A percentile compares a stretch with the other conserved stretches of the same genome.
These are phyloP conservation scores for Cosmia pyralina DNA, from an alignment of 2,888 invertebrate genomes.

Conservation along the genomic window DNA sequence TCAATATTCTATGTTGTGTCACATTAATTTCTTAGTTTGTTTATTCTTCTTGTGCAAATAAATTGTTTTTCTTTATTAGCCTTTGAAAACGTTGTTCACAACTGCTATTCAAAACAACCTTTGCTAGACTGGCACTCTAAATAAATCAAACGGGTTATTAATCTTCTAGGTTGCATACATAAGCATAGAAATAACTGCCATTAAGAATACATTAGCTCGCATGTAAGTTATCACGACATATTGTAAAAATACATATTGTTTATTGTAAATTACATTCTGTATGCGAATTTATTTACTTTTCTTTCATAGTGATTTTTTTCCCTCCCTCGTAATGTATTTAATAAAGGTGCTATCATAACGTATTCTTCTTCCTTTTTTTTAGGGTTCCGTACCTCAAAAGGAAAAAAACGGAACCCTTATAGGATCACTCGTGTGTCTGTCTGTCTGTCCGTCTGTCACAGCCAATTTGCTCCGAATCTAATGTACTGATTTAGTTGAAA, in stretches of 20 bases:
- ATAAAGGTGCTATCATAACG: no score
- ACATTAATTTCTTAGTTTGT: no score
- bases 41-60: no score
- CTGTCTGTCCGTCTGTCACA: no score
- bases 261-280: background rate
- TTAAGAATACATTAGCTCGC: slow-evolving; percentile 42
- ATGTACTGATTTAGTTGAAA: no score
- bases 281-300: slow-evolving; percentile 23
- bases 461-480: no score
- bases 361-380: no score
- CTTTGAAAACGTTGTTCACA: background rate
- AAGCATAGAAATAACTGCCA: slow-evolving; percentile 9
- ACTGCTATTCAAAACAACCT: background rate
- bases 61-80: no score
- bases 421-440: no score
- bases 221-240: slow-evolving; percentile 17
- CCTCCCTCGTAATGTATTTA: background rate
- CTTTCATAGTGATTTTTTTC: background rate
- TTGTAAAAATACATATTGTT: background rate
- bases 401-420: no score
- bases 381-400: no score
- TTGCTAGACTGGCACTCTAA: background rate
- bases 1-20: no score
- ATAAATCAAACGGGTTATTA: slow-evolving; percentile 19
- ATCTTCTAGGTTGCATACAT: background rate